Evolutionary conservation across 2,888 invertebrate genomes (phyloP).

Genomic region (Acanthosoma haemorrhoidale): DNA sequence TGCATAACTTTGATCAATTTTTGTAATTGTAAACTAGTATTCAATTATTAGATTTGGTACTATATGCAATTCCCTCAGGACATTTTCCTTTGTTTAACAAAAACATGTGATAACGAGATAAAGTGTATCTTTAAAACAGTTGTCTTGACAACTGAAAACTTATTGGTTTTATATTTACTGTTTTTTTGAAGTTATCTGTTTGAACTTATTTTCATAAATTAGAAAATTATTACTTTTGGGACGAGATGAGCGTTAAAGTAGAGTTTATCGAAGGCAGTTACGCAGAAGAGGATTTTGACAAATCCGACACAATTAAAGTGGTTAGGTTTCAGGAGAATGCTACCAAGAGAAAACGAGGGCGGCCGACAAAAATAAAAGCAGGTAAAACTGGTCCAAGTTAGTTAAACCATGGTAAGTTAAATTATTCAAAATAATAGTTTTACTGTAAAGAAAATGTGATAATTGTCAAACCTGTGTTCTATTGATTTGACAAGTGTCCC

Average conservation of each 20-base stretch:
- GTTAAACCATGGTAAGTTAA: too few relatives aligned
- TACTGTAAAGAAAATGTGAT: not conserved
- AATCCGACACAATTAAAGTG: slow-evolving; percentile 13
- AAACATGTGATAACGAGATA: slow-evolving; percentile 3
- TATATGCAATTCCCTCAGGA: too few relatives aligned
- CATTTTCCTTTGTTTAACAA: not conserved
- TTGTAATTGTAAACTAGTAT: too few relatives aligned
- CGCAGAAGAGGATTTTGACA: not conserved
- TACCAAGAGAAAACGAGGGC: not conserved
- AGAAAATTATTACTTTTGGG: not conserved
- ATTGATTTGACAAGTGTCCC: slow-evolving; percentile 28
- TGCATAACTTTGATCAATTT: too few relatives aligned
- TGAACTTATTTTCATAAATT: not conserved
- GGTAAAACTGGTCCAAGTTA: not conserved
- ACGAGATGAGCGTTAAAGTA: slow-evolving; percentile 24
- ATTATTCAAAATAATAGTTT: not conserved
- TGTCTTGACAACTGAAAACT: slow-evolving; percentile 21
- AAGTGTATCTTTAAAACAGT: slow-evolving; percentile 7
- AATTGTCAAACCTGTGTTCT: slow-evolving; percentile 13
- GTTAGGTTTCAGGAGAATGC: slow-evolving; percentile 13
- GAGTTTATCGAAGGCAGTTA: slow-evolving; percentile 26
- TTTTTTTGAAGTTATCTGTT: not conserved
- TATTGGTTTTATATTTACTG: not conserved
- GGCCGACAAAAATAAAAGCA: not conserved
- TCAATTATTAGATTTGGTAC: too few relatives aligned